Conservation (phyloP, 2,888 invertebrate species). For the Eristalis pertinax region DNA sequence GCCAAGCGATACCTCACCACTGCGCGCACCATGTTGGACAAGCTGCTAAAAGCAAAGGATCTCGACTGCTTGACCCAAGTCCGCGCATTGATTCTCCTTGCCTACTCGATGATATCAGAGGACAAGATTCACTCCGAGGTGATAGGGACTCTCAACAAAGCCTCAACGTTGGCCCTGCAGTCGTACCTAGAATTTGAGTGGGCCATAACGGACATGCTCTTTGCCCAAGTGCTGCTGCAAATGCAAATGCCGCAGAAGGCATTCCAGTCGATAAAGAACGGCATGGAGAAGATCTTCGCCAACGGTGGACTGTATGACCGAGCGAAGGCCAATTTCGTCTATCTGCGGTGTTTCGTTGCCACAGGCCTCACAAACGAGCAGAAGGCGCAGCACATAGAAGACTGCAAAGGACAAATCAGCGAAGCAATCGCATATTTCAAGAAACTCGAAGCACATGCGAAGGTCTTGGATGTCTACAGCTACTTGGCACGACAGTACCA, state of each 20-base stretch:
- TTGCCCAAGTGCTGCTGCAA: conserved; percentile 88
- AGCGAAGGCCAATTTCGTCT: conserved; percentile 88
- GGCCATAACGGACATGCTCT: conserved; percentile 88
- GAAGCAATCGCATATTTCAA: conserved; percentile 87
- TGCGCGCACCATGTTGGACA: conserved; percentile 79
- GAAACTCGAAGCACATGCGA: conserved; percentile 88
- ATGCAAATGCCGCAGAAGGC: conserved; percentile 91
- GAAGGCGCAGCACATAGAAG: conserved; percentile 74
- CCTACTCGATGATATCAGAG: conserved; percentile 84
- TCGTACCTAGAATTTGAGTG: conserved; percentile 90
- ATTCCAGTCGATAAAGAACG: conserved; percentile 86
- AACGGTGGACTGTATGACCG: conserved; percentile 92
- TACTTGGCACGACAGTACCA: conserved; percentile 87
- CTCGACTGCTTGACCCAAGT: conserved; percentile 82
- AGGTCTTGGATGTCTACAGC: conserved; percentile 85
- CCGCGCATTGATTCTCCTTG: conserved; percentile 86
- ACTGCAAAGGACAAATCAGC: conserved; percentile 83
- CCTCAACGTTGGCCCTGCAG: conserved; percentile 87
- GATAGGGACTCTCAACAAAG: conserved; percentile 85
- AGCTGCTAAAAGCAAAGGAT: conserved; percentile 76
- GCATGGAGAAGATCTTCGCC: conserved; percentile 87
- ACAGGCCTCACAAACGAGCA: conserved; percentile 82
- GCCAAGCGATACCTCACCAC: conserved; percentile 80
- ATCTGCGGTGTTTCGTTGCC: conserved; percentile 90
- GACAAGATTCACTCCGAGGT: conserved; percentile 83